Percentiles rank a stretch among this genome's conserved stretches.
Conservation (phyloP, 2,888 invertebrate genomes). For the Brachylomia viminalis region DNA sequence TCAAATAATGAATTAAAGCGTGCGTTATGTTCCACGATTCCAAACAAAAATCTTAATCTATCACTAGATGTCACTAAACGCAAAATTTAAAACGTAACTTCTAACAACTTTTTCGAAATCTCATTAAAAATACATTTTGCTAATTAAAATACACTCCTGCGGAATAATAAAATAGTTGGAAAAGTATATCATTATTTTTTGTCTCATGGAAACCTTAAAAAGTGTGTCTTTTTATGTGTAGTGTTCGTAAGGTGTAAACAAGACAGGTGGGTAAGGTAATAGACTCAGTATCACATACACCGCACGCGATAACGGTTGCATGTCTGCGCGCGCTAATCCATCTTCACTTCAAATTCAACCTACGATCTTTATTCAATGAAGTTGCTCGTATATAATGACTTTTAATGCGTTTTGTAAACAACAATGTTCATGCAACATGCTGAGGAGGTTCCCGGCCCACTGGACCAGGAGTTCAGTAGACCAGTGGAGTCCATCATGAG, state of each 20-base stretch:
- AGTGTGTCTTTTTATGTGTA: not conserved
- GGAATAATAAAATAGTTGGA: no score
- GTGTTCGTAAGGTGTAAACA: conserved; percentile 32
- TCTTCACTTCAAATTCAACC: conserved; percentile 67
- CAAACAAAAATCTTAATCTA: not conserved
- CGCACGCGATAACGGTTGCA: conserved; percentile 68
- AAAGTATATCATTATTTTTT: not conserved
- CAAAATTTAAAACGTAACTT: not conserved
- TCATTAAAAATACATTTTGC: not conserved
- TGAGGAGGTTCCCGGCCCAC: conserved; percentile 68
- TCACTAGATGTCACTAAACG: conserved; percentile 33
- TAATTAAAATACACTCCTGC: not conserved
- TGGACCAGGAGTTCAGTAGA: conserved; percentile 82
- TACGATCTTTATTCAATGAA: conserved; percentile 70
- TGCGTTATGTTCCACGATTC: not conserved
- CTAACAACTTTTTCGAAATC: not conserved
- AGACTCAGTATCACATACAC: conserved; percentile 47
- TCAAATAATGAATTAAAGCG: not conserved
- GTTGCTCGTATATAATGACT: conserved; percentile 70
- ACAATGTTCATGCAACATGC: conserved; percentile 79
- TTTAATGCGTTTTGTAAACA: conserved; percentile 69
- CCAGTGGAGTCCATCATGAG: conserved; percentile 88
- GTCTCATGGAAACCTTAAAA: not conserved
- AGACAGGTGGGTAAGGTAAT: conserved; percentile 55
- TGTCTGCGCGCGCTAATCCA: conserved; percentile 59